Evolutionary conservation across 2,888 invertebrate genomes (phyloP).

Genomic region (Uropetala carovei): DNA sequence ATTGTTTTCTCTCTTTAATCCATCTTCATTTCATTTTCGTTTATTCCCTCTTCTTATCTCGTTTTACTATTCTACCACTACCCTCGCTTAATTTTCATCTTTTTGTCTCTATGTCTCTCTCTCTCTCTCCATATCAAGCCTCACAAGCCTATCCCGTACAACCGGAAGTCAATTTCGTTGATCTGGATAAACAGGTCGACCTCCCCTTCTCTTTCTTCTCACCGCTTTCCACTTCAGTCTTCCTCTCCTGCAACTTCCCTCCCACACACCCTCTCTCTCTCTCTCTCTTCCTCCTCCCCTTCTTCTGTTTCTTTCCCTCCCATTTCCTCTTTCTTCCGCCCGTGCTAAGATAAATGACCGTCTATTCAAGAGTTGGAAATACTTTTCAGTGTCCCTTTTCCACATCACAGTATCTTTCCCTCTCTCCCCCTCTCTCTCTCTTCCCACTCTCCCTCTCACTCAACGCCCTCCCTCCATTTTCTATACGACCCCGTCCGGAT

Average conservation of each 20-base stretch:
- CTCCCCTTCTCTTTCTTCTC: not conserved
- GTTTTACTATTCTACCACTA: not conserved
- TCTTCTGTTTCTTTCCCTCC: not conserved
- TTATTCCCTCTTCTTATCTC: not conserved
- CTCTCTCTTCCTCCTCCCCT: not conserved
- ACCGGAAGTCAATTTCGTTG: constrained; percentile 49
- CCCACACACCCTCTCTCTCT: not conserved
- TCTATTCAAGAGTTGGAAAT: constrained; percentile 28
- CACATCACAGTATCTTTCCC: not conserved
- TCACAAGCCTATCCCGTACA: not conserved
- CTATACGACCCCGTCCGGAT: constrained; percentile 1
- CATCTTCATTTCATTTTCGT: not conserved
- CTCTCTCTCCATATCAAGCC: not conserved
- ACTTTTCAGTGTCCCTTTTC: not conserved
- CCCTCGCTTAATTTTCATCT: too few species aligned
- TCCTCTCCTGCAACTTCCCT: not conserved
- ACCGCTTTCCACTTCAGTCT: not conserved
- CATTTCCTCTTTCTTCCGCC: not conserved
- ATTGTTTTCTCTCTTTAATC: not conserved
- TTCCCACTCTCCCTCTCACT: not conserved
- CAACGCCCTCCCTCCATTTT: not conserved
- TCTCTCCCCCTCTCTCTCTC: not conserved
- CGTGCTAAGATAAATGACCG: not conserved
- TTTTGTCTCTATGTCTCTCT: not conserved
- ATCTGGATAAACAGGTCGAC: constrained; percentile 35